Conservation (phyloP, 2,797 vertebrate species). For the Euphonia xanthogaster region DNA sequence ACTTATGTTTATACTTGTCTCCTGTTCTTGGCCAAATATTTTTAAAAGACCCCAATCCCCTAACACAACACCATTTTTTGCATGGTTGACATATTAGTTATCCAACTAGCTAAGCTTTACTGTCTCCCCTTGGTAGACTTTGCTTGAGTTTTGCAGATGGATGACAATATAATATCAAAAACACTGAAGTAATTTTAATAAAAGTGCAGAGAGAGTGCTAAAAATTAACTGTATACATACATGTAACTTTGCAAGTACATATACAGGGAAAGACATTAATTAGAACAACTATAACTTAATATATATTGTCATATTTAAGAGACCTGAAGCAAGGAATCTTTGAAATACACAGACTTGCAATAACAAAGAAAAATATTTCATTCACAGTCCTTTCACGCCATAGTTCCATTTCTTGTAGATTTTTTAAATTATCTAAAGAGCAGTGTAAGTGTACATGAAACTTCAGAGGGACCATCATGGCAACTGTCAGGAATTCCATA, state of each 20-base stretch:
- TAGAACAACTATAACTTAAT: not conserved
- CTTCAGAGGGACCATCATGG: not conserved
- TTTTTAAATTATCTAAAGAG: not conserved
- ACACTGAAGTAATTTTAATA: not conserved
- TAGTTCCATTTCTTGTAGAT: not conserved
- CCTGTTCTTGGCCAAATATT: not conserved
- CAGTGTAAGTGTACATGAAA: not conserved
- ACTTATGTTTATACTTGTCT: not conserved
- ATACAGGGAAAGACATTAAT: not conserved
- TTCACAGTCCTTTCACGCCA: rapidly evolving
- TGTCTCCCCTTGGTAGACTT: not conserved
- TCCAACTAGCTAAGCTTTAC: not conserved
- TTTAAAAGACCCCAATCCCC: not conserved
- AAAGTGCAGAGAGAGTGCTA: not conserved
- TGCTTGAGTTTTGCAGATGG: not conserved
- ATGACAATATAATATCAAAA: not conserved
- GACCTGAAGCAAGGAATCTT: not conserved
- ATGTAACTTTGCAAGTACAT: not conserved
- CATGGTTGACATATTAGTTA: not conserved
- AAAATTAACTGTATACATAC: not conserved
- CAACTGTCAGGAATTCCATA: not conserved
- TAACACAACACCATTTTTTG: not conserved
- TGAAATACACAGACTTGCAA: not conserved
- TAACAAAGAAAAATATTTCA: not conserved
- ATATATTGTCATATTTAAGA: not conserved